phyloP scores from a whole-genome alignment of 2,888 invertebrate genomes.

The Acleris literana region DNA sequence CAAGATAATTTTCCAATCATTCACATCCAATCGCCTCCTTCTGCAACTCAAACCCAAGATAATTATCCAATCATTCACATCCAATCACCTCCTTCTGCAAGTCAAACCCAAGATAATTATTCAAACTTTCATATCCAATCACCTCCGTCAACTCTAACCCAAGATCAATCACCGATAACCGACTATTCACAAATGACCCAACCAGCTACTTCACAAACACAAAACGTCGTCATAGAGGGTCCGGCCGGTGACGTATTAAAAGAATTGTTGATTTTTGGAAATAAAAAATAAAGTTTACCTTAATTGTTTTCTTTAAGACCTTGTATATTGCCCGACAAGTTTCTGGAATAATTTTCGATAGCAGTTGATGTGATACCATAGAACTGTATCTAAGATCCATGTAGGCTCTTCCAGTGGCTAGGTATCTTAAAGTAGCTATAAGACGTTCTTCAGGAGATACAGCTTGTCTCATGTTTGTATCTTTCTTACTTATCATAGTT shows the following conservation, averaged over 20 bases:
- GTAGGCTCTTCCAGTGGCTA: conserved; percentile 8
- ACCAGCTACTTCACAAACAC: background rate
- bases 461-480: too few species aligned
- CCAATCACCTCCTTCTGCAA: too few species aligned
- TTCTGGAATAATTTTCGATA: conserved; percentile 10
- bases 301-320: conserved; percentile 10
- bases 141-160: background rate
- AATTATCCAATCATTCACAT: too few species aligned
- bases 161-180: background rate
- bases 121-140: background rate
- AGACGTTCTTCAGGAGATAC: too few species aligned
- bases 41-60: too few species aligned
- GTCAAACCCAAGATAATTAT: too few species aligned
- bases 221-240: conserved; percentile 1
- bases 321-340: conserved; percentile 7
- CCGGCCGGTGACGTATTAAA: background rate
- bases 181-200: conserved; percentile 1
- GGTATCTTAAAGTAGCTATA: background rate
- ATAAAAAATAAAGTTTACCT: conserved; percentile 1
- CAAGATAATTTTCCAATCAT: too few species aligned
- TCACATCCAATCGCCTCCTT: too few species aligned
- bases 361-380: conserved; percentile 13
- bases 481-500: too few species aligned
- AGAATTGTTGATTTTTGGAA: background rate
- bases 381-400: conserved; percentile 6